A percentile compares a stretch with the other conserved stretches of the same genome.
These are phyloP conservation scores for Aphelocoma californica DNA, from an alignment of 2,797 vertebrate genomes.

Conservation along the genomic window DNA sequence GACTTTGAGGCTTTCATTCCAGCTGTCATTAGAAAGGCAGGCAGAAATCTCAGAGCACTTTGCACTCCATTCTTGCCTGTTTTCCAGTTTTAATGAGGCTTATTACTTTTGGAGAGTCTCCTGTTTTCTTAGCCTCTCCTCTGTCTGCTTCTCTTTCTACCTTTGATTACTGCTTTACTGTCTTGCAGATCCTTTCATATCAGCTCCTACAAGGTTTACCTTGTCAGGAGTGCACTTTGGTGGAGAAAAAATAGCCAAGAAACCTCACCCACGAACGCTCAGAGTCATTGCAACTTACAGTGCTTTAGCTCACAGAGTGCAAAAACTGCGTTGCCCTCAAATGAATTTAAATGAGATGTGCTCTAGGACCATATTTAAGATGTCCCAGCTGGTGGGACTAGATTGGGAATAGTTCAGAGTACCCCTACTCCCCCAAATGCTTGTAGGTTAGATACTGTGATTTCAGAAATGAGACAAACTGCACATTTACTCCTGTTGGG, in stretches of 20 bases:
- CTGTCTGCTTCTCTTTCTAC: neutral
- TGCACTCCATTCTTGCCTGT: neutral
- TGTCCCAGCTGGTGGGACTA: neutral
- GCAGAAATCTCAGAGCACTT: neutral
- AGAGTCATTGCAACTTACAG: neutral
- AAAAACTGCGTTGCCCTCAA: neutral
- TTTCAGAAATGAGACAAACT: neutral
- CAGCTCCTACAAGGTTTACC: neutral
- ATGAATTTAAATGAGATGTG: neutral
- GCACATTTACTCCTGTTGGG: neutral
- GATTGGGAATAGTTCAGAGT: neutral
- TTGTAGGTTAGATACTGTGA: neutral
- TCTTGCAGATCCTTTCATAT: neutral
- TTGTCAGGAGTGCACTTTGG: neutral
- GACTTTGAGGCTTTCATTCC: constrained; percentile 3
- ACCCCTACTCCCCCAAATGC: neutral
- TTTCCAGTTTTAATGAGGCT: constrained; percentile 16
- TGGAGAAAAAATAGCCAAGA: neutral
- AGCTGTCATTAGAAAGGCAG: neutral
- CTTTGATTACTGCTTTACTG: neutral
- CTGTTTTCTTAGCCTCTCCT: neutral
- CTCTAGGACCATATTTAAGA: neutral
- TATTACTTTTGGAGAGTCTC: neutral
- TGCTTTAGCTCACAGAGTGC: neutral
- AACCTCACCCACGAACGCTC: neutral